These are phyloP conservation scores for Colinus virginianus DNA, from an alignment of 2,113 vertebrate species.

Conservation along the genomic window DNA sequence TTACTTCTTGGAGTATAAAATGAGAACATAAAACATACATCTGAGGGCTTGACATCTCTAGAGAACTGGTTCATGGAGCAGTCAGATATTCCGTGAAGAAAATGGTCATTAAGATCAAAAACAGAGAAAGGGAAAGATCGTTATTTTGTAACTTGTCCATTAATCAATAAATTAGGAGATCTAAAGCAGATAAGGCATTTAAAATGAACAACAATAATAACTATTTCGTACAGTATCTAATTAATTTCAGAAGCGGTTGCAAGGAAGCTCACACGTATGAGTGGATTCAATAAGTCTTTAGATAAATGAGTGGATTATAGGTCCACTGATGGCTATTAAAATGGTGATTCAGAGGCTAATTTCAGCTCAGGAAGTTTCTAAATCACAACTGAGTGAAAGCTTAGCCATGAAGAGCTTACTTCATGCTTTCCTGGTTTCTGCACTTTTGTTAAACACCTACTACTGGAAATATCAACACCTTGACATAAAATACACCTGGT, in stretches of 20 bases:
- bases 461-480: neutral
- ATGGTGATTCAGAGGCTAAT: conserved; percentile 45
- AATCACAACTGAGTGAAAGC: neutral
- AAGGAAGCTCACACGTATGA: neutral
- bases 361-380: conserved; percentile 33
- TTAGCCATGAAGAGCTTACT: neutral
- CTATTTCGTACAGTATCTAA: conserved; percentile 15
- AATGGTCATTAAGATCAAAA: neutral
- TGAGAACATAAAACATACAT: neutral
- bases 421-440: neutral
- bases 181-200: conserved; percentile 24
- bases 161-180: conserved; percentile 37
- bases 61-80: neutral
- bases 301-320: conserved; percentile 35
- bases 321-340: conserved; percentile 36
- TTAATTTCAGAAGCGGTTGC: conserved; percentile 50
- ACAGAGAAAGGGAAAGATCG: neutral
- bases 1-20: neutral
- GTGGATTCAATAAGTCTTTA: conserved; percentile 19
- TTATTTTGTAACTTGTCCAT: neutral
- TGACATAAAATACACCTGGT: neutral
- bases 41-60: neutral
- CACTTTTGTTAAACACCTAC: neutral
- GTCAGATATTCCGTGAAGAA: neutral
- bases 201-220: conserved; percentile 59